Evolutionary conservation across 2,888 invertebrate genomes (phyloP).

Genomic region (Tanypteryx hageni): DNA sequence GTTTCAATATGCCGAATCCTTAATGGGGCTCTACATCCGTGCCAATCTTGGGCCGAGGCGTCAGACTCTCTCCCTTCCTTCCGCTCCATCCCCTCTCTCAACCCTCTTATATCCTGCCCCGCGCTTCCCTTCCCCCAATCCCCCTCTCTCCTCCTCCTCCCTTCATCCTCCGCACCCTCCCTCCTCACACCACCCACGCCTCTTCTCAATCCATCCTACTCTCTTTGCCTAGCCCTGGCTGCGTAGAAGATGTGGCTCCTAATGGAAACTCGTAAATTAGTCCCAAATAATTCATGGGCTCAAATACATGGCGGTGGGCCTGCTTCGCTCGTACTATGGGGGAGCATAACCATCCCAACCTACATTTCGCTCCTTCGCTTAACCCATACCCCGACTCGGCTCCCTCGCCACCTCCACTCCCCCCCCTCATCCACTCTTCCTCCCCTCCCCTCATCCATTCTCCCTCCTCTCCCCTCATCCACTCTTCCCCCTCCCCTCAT

Average conservation of each 20-base stretch:
- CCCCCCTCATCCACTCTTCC: background rate
- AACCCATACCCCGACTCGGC: background rate
- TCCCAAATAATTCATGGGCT: constrained; percentile 68
- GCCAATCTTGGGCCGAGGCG: constrained; percentile 26
- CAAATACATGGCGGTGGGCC: constrained; percentile 43
- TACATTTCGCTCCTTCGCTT: background rate
- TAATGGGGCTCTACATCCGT: constrained; percentile 54
- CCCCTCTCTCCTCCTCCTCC: background rate
- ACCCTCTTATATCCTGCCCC: background rate
- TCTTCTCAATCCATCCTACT: constrained; percentile 17
- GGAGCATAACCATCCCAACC: constrained; percentile 48
- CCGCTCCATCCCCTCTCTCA: background rate
- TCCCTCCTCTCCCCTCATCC: background rate
- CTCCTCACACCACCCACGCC: constrained; percentile 10
- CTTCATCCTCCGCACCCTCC: constrained; percentile 16
- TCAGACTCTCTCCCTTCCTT: background rate
- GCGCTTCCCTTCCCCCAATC: background rate
- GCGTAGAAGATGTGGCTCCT: constrained; percentile 63
- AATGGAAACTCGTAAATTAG: constrained; percentile 69
- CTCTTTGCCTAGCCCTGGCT: constrained; percentile 35
- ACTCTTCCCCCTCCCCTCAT: background rate
- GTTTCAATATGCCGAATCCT: constrained; percentile 64
- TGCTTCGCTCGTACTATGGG: constrained; percentile 33
- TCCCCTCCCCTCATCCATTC: background rate
- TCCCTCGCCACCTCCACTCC: too few species aligned